Evolutionary conservation across 1,140 invertebrate genomes (phyloP).

Genomic region (Cydia pomonella): DNA sequence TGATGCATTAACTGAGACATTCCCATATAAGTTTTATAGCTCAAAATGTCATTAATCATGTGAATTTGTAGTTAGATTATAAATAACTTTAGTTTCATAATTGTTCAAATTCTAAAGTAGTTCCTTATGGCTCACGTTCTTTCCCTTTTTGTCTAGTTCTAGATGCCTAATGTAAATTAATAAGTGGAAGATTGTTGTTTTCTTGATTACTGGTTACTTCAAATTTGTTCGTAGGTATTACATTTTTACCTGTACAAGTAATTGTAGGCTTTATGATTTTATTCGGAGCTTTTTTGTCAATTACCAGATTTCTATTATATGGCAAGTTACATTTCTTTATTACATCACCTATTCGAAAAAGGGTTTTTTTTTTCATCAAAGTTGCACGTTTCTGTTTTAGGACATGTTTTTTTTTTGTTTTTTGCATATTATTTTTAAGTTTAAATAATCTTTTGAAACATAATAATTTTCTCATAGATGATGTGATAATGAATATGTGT

Average conservation of each 20-base stretch:
- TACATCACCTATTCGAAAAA: too few relatives aligned
- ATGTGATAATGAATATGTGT: too few relatives aligned
- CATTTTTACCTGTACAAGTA: not conserved
- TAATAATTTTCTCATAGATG: too few relatives aligned
- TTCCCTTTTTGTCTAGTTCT: conserved; percentile 9
- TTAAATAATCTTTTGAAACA: too few relatives aligned
- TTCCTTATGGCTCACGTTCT: not conserved
- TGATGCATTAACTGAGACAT: not conserved
- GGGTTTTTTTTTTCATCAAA: too few relatives aligned
- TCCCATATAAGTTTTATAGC: not conserved
- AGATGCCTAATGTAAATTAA: not conserved
- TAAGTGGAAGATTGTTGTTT: not conserved
- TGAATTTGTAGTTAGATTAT: not conserved
- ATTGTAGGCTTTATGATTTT: not conserved
- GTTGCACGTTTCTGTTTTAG: too few relatives aligned
- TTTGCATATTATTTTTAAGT: too few relatives aligned
- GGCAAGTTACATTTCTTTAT: not conserved
- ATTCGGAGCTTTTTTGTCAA: not conserved
- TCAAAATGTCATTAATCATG: not conserved
- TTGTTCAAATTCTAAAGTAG: conserved; percentile 12
- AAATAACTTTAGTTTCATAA: not conserved
- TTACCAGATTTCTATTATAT: not conserved
- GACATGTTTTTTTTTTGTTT: too few relatives aligned
- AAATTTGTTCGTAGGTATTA: not conserved
- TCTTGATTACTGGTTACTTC: not conserved